Evolutionary conservation across 1,140 invertebrate genomes (phyloP).

Genomic region (Phenacoccus solenopsis): DNA sequence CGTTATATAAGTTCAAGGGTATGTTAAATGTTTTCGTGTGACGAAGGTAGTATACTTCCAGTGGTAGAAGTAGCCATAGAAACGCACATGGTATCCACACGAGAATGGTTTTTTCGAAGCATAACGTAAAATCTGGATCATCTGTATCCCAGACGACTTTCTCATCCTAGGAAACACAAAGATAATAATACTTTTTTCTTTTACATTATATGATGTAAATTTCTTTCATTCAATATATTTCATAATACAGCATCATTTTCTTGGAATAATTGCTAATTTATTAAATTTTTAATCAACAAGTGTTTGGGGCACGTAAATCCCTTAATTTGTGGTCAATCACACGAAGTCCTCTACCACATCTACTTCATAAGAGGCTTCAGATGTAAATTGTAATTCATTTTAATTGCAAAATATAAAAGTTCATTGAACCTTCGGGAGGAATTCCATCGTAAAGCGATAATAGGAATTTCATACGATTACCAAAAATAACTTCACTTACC

Average conservation of each 20-base stretch:
- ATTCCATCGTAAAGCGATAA: too few relatives aligned
- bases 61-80: conserved; percentile 59
- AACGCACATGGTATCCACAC: conserved; percentile 77
- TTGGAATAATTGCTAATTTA: too few relatives aligned
- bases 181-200: neutral
- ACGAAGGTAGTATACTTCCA: conserved; percentile 64
- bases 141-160: conserved; percentile 64
- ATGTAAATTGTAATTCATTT: too few relatives aligned
- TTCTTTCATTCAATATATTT: neutral
- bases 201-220: too few relatives aligned
- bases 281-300: neutral
- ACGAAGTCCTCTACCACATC: neutral
- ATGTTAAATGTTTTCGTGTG: conserved; percentile 63
- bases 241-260: neutral
- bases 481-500: too few relatives aligned
- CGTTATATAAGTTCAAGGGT: conserved; percentile 66
- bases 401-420: too few relatives aligned
- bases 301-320: too few relatives aligned
- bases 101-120: conserved; percentile 77
- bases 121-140: conserved; percentile 68
- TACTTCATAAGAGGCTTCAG: too few relatives aligned
- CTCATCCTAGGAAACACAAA: conserved; percentile 42
- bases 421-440: too few relatives aligned
- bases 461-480: too few relatives aligned
- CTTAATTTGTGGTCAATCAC: neutral